phyloP scores from a whole-genome alignment of 1,140 invertebrate genomes.

The Heterodera schachtii region DNA sequence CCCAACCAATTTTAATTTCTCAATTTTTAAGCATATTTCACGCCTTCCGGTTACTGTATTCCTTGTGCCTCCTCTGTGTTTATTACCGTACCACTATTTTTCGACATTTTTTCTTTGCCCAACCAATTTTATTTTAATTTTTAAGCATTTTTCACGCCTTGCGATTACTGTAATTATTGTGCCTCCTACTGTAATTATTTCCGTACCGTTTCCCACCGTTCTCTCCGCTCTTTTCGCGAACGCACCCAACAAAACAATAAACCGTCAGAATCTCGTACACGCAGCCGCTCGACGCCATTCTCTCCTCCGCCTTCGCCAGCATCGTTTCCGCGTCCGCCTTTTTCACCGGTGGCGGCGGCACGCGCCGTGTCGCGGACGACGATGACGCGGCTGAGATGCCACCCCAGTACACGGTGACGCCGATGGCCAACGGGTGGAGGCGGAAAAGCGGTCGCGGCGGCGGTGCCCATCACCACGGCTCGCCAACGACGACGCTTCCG shows the following conservation, averaged over 20 bases:
- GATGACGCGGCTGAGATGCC: neutral
- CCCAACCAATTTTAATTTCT: too few species aligned
- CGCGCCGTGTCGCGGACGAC: neutral
- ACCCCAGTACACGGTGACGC: slow-evolving; percentile 2
- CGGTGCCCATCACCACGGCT: neutral
- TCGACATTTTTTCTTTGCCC: too few species aligned
- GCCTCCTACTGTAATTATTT: too few species aligned
- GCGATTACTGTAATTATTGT: too few species aligned
- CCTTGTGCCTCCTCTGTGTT: too few species aligned
- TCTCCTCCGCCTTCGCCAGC: slow-evolving; percentile 7
- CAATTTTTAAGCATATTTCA: too few species aligned
- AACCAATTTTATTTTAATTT: too few species aligned
- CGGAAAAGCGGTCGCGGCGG: neutral
- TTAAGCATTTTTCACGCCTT: too few species aligned
- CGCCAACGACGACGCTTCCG: neutral
- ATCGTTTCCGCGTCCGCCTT: slow-evolving; percentile 14
- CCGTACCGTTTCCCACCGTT: too few species aligned
- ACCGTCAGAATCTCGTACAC: slow-evolving; percentile 6
- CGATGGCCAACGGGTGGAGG: neutral
- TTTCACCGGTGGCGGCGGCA: neutral
- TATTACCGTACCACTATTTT: too few species aligned
- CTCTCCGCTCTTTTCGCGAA: too few species aligned
- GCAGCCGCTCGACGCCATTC: slow-evolving; percentile 1
- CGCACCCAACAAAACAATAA: neutral
- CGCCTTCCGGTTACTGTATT: too few species aligned